Evolutionary conservation across 2,888 invertebrate species (phyloP), one percentile per base, ranked within the genome.

Genomic region (Pterobdella sp.): DNA sequence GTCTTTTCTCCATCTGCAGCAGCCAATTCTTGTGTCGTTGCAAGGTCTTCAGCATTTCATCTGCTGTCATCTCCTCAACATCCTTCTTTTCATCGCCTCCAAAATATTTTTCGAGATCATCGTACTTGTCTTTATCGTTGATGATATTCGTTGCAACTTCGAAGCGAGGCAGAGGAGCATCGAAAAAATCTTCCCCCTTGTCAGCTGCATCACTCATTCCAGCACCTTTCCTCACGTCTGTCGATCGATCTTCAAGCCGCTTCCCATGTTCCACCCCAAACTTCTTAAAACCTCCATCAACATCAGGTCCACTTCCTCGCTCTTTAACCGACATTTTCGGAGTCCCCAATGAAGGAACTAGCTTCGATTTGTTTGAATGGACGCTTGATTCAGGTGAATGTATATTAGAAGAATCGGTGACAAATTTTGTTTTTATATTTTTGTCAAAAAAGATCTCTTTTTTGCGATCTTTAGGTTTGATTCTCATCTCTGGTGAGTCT

Each of bases 1-100:
- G 31, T 29, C 34, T 26, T 34, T 31, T 14, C 26, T 69, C 69
- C 52, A 69, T 22, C 3, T 26, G 22, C 49, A 42, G 26, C 71
- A 71, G 22, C 71, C 71, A 71, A 56, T 56, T 36, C 18, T 36
- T 52, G 37, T 71, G 71, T 3, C 34, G 35, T 29, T 42, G 14
- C 71, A 71, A 52, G n/a, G 56, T 63, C 22, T 71, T 35, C 18
- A 70, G 32, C 14, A 70, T 52, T 18, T 49, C 31, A 2, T 56
- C 52, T 32, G 36, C 70, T 49, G 42, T 26, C n/a, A 56, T 52
- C 18, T n/a, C 34, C 35, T 67, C 37, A 36, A 37, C 42, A 7
- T 1, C 37, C 35, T 65, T 34, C 31, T 10, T 31, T 60, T 66
- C 66, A 26, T 29, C 32, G 29, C 32, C 34, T 66, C 22, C 32